Evolutionary conservation across 2,888 invertebrate genomes (phyloP).

Genomic region (Amphimallon solstitiale): DNA sequence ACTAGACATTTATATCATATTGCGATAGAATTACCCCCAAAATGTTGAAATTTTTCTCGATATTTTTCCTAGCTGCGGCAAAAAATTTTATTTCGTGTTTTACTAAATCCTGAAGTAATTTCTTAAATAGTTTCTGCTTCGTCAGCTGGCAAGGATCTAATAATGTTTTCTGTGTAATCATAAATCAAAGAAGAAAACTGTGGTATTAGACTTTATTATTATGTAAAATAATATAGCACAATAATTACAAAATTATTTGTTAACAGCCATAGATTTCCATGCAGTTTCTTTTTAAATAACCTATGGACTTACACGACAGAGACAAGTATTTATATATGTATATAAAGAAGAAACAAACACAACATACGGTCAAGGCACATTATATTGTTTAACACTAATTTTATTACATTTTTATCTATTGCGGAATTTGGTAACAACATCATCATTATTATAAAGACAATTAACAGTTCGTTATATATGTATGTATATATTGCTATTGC

Average conservation of each 20-base stretch:
- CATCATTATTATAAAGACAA: not conserved
- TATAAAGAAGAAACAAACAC: conserved; percentile 1
- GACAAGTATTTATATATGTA: not conserved
- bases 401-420: conserved; percentile 10
- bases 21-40: too few relatives aligned
- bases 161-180: too few relatives aligned
- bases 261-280: conserved; percentile 40
- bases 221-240: conserved; percentile 53
- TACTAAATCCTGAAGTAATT: too few relatives aligned
- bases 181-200: not conserved
- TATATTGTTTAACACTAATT: conserved; percentile 13
- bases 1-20: too few relatives aligned
- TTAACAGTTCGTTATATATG: not conserved
- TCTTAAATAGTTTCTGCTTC: too few relatives aligned
- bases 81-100: too few relatives aligned
- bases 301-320: conserved; percentile 16
- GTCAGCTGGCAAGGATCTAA: too few relatives aligned
- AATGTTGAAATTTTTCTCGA: too few relatives aligned
- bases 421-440: conserved; percentile 28
- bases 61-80: too few relatives aligned
- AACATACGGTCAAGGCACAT: conserved; percentile 23
- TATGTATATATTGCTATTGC: conserved; percentile 11
- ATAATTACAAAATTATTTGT: conserved; percentile 53
- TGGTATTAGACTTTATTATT: conserved; percentile 51
- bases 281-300: conserved; percentile 6